phyloP scores from a whole-genome alignment of 92 coral and sea anemone genomes.

The Scolanthus callimorphus region DNA sequence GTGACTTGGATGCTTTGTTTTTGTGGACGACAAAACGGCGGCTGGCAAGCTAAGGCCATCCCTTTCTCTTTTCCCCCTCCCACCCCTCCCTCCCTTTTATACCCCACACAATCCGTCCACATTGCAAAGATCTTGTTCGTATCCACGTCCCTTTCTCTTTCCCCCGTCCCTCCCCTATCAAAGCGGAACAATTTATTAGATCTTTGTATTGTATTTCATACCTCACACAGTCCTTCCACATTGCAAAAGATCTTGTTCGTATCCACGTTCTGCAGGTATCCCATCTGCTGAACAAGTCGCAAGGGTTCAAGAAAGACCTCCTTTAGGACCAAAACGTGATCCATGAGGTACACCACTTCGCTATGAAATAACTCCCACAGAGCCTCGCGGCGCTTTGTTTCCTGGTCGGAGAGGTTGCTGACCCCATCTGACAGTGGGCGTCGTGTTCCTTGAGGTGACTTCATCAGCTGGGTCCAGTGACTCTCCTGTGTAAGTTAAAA shows the following conservation, averaged over 20 bases:
- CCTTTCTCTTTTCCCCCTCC: no score
- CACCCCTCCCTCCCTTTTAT: no score
- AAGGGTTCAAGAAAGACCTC: conserved; percentile 94
- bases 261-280: conserved; percentile 68
- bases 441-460: conserved; percentile 46
- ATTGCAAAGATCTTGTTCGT: no score
- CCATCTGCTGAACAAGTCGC: conserved; percentile 72
- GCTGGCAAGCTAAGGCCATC: no score
- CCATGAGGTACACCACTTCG: conserved; percentile 89
- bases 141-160: no score
- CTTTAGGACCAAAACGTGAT: conserved; percentile 84
- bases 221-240: conserved; percentile 86
- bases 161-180: no score
- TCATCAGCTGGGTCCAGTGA: conserved; percentile 92
- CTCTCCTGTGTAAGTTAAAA: conserved; percentile 71
- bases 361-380: conserved; percentile 98
- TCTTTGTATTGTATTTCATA: no score
- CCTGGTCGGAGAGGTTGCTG: conserved; percentile 74
- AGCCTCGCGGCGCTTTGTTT: conserved; percentile 95
- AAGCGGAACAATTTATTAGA: no score
- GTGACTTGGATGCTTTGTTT: no score
- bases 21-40: no score
- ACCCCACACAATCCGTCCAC: no score
- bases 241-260: conserved; percentile 79
- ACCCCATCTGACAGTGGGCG: conserved; percentile 76